Evolutionary conservation across 2,888 invertebrate genomes (phyloP), one percentile per base, ranked within the genome.

Genomic region (Exocentrus adspersus): DNA sequence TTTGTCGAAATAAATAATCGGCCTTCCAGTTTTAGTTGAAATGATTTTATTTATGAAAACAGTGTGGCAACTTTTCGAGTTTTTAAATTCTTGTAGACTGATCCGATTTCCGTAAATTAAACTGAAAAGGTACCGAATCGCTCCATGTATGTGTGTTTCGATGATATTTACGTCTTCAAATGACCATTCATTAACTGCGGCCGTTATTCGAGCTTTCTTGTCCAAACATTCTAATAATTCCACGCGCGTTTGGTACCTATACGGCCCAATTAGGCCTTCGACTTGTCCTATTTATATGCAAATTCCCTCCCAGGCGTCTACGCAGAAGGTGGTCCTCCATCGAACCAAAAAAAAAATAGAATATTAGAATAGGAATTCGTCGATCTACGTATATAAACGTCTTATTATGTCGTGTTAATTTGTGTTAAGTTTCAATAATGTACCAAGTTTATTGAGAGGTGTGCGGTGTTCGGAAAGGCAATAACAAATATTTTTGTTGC

Each of bases 271-370:
- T 54, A 54, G 7, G 19, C 12, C 28, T 21, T 43, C 24, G 24
- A 24, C 54, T 42, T 54, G 43, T 43, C 43, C 43, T 43, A 14
- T 54, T 54, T 54, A 54, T 54, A 54, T 54, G 54, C 43, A 54
- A 54, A 54, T 54, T 20, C 43, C 9, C 10, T 24, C 19, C 42
- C 4, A 24, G 43, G 43, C 42, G 54, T 54, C 24, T 17, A 54
- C 54, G n/a, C 42, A n/a, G 43, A 54, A 28, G 54, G 54, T 54
- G 54, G 54, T 41, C 54, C 12, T n/a, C 9, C 16, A 24, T n/a
- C n/a, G n/a, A n/a, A n/a, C n/a, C n/a, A n/a, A n/a, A n/a, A n/a
- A 28, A 43, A 43, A 42, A 43, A 43, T 43, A 14, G 28, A 28
- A 21, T 20, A 16, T 41, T 54, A 17, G 54, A 54, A 54, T 54